Evolutionary conservation across 2,797 vertebrate species (phyloP), one percentile per base, ranked within the genome.

Genomic region (Sebastes oblongus): DNA sequence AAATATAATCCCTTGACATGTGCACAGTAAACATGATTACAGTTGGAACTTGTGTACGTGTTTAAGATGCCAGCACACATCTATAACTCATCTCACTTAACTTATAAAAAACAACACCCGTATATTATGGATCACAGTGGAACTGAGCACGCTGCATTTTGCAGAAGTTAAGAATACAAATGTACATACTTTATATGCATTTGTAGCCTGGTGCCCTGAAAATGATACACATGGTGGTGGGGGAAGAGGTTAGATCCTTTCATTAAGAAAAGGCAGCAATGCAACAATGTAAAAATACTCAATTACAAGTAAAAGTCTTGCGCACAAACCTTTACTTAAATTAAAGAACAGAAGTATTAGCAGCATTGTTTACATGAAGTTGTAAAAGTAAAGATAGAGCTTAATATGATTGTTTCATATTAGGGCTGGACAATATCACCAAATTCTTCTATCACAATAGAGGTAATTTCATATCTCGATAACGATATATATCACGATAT

Each of bases 1-100:
- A 88, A 67, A 67, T 70, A 32, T 65, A 75, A 82, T 80, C 66
- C 70, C 70, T 30, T 25, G 69, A 77, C 81, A 84, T 59, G 52
- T 81, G 84, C 68, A 64, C 46, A 58, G 65, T 87, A 81, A 90
- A 91, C 72, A 83, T 27, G 67, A 87, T 89, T 84, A 59, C 2
- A 54, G 68, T 32, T 5, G 12, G 74, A 74, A 75, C 2, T 46
- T 70, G 66, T 70, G 46, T 22, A 55, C 29, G 16, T 50, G 74
- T 81, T 75, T 70, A 55, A 77, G 58, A 88, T 86, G 80, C 68
- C 83, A 76, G 74, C 71, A 83, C 62, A 81, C 72, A 34, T 60
- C 70, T 50, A 64, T 77, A 83, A 77, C 67, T 88, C 72, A 78
- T 86, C 60, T 46, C 78, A 72, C 69, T 83, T 78, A 36, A 73